These are phyloP conservation scores for Brachionus rotundiformis DNA, from an alignment of 1,140 invertebrate species.

Conservation along the genomic window DNA sequence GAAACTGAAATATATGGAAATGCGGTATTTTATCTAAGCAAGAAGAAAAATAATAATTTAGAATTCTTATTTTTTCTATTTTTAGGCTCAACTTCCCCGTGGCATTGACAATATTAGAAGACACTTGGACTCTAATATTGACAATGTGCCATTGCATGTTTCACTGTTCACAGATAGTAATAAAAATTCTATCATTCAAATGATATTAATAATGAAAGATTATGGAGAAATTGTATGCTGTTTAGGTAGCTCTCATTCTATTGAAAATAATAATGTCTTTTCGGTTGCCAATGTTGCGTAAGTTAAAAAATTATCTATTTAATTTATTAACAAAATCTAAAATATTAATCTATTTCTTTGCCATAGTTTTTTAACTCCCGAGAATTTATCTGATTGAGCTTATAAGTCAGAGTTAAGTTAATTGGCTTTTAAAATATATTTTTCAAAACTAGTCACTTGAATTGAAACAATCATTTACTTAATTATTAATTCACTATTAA, in stretches of 20 bases:
- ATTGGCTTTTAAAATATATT: no score
- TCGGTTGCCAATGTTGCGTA: constrained; percentile 89
- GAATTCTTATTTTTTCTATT: no score
- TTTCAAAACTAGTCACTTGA: no score
- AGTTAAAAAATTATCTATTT: constrained; percentile 51
- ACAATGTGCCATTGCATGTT: constrained; percentile 92
- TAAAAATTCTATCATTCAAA: constrained; percentile 75
- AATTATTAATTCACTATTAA: no score
- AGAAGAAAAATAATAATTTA: not conserved
- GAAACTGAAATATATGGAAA: constrained; percentile 47
- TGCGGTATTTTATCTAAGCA: not conserved
- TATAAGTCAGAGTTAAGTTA: no score
- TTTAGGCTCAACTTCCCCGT: constrained; percentile 79
- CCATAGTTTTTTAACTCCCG: no score
- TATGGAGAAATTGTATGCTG: constrained; percentile 89
- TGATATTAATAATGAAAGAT: constrained; percentile 93
- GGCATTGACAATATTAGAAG: constrained; percentile 95
- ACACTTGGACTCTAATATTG: constrained; percentile 82
- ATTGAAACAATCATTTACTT: no score
- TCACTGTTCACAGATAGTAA: constrained; percentile 95
- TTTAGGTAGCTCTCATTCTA: constrained; percentile 78
- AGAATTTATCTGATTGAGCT: no score
- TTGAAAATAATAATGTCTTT: constrained; percentile 85
- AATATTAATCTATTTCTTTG: no score
- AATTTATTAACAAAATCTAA: no score